phyloP scores from a whole-genome alignment of 2,888 invertebrate genomes.

The Phengaris alcon region DNA sequence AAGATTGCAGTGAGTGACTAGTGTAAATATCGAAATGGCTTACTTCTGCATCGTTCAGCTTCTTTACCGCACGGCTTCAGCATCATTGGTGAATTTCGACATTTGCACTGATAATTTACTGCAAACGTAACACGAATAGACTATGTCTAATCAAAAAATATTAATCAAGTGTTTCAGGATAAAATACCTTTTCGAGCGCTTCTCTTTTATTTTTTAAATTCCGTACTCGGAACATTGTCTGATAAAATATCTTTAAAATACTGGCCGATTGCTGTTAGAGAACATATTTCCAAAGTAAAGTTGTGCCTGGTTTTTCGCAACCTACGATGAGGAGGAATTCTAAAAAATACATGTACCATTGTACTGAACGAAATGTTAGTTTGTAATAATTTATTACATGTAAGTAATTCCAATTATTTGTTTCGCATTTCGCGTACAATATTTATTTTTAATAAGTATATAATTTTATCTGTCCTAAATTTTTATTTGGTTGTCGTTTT shows the following conservation, averaged over 20 bases:
- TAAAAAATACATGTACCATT: background rate
- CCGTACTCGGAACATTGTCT: too few species aligned
- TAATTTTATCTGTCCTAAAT: background rate
- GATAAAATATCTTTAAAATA: too few species aligned
- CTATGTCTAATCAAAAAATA: too few species aligned
- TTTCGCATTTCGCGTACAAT: background rate
- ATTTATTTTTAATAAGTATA: background rate
- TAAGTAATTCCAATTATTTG: background rate
- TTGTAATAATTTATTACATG: slow-evolving; percentile 2
- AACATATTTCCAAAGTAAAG: too few species aligned
- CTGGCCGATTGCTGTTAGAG: too few species aligned
- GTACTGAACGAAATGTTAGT: background rate
- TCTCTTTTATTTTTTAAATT: background rate
- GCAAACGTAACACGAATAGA: too few species aligned
- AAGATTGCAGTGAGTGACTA: too few species aligned
- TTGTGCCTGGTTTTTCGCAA: background rate
- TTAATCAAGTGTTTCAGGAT: background rate
- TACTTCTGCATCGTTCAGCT: too few species aligned
- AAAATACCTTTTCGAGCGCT: background rate
- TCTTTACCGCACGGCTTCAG: too few species aligned
- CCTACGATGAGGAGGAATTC: background rate
- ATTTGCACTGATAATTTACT: too few species aligned
- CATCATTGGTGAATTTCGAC: too few species aligned
- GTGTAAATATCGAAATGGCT: too few species aligned
- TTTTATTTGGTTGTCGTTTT: background rate